A percentile compares a stretch with the other conserved stretches of the same genome.
Conservation (phyloP, 2,797 vertebrate genomes). For the Propithecus perrieri region DNA sequence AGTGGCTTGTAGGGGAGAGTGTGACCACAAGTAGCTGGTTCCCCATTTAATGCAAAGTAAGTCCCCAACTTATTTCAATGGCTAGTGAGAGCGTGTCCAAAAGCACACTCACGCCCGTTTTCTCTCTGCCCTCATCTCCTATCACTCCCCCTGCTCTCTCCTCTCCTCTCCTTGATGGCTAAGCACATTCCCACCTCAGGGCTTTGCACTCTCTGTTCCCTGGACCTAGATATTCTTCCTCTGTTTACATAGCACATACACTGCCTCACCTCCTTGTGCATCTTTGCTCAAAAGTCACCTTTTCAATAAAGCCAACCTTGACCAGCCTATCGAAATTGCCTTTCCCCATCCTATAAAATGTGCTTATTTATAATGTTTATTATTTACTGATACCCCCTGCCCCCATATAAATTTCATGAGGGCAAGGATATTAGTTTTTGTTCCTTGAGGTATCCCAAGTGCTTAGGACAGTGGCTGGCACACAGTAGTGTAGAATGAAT, state of each 20-base stretch:
- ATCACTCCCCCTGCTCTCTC: neutral
- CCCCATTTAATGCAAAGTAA: neutral
- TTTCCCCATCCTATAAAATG: neutral
- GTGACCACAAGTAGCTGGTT: neutral
- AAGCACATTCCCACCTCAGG: neutral
- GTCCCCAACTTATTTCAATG: neutral
- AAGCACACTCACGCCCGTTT: neutral
- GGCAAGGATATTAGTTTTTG: neutral
- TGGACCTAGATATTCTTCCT: neutral
- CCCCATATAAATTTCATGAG: neutral
- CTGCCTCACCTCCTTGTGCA: neutral
- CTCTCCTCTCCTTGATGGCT: neutral
- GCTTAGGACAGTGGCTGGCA: neutral
- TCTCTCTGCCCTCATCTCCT: neutral
- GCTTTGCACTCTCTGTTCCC: neutral
- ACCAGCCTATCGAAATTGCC: neutral
- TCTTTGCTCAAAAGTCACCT: constrained; percentile 32
- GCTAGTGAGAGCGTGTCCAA: neutral
- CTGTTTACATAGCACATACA: neutral
- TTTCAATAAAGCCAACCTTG: constrained; percentile 8
- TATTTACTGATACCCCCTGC: neutral
- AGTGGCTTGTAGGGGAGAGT: neutral
- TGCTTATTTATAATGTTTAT: neutral
- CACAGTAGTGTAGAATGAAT: neutral
- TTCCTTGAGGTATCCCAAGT: neutral